phyloP scores from a whole-genome alignment of 2,113 vertebrate species.

The Coptodon rendalli region DNA sequence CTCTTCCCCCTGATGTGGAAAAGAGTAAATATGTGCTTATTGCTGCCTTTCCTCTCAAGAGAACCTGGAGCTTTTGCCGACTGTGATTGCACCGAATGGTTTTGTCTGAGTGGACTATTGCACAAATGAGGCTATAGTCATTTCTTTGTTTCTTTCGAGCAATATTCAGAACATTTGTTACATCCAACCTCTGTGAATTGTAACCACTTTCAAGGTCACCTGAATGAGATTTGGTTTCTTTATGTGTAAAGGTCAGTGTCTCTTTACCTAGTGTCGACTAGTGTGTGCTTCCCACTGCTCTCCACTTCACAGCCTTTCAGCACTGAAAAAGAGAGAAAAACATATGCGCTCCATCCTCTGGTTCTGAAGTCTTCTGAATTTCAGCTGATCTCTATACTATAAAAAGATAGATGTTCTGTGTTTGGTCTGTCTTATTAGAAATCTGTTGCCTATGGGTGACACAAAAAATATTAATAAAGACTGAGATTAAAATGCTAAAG shows the following conservation, averaged over 20 bases:
- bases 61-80: neutral
- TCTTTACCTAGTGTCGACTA: neutral
- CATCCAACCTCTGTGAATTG: neutral
- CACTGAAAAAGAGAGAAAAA: neutral
- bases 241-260: neutral
- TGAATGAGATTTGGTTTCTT: neutral
- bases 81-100: neutral
- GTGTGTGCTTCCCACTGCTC: neutral
- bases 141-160: neutral
- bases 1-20: neutral
- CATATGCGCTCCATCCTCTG: neutral
- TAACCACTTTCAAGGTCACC: neutral
- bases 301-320: neutral
- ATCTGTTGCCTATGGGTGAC: neutral
- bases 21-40: conserved; percentile 25
- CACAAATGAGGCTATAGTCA: neutral
- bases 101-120: neutral
- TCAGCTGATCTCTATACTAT: neutral
- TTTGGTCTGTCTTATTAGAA: neutral
- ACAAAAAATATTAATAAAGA: neutral
- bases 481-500: neutral
- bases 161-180: neutral
- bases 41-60: neutral
- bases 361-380: neutral
- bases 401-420: neutral